A percentile compares a stretch with the other conserved stretches of the same genome.
phyloP scores from a whole-genome alignment of 2,113 vertebrate species.

The Propithecus coquereli region DNA sequence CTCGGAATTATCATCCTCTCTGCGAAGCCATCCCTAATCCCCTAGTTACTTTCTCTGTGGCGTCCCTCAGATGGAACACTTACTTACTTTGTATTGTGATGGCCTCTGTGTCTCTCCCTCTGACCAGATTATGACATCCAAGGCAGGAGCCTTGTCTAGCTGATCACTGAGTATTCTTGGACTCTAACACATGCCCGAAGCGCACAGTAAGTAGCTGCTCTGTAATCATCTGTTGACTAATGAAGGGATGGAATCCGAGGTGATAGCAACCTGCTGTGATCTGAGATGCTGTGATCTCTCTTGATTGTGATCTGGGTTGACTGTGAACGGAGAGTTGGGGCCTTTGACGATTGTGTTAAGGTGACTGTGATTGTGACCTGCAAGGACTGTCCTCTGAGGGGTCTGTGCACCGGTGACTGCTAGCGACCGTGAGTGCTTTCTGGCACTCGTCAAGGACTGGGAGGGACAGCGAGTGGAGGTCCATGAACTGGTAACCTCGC shows the following conservation, averaged over 20 bases:
- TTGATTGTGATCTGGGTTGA: not conserved
- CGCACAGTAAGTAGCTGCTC: slow-evolving; percentile 21
- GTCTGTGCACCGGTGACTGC: not conserved
- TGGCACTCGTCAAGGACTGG: not conserved
- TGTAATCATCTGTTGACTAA: not conserved
- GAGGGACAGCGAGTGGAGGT: not conserved
- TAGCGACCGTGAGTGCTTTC: not conserved
- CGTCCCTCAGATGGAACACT: not conserved
- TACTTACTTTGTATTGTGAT: slow-evolving; percentile 1
- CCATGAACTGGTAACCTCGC: not conserved
- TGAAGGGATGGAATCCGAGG: not conserved
- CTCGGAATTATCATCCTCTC: not conserved
- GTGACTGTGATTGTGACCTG: not conserved
- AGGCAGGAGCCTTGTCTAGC: not conserved
- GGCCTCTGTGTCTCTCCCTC: slow-evolving; percentile 8
- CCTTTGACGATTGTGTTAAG: not conserved
- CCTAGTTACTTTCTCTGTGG: not conserved
- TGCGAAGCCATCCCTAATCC: not conserved
- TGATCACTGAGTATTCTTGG: not conserved
- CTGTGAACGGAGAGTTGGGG: not conserved
- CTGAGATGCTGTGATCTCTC: not conserved
- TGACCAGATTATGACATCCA: slow-evolving; percentile 45
- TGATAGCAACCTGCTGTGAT: not conserved
- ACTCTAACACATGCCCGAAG: not conserved
- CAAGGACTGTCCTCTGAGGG: not conserved